A percentile compares a stretch with the other conserved stretches of the same genome.
Conservation (phyloP, 2,797 vertebrate genomes). For the Protonibea diacanthus region DNA sequence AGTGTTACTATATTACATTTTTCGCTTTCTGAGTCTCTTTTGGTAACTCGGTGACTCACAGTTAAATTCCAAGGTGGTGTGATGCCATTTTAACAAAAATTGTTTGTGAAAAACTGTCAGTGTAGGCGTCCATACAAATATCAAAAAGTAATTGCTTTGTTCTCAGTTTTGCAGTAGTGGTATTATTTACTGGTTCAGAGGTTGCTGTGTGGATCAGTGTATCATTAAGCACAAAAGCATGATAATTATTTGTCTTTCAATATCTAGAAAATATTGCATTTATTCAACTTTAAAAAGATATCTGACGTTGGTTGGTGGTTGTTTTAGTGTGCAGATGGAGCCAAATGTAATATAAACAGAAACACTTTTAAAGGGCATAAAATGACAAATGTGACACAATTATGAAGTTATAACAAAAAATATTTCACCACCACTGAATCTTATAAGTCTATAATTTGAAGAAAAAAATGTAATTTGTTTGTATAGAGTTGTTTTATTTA, state of each 20-base stretch:
- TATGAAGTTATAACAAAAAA: no score
- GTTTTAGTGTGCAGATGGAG: not conserved
- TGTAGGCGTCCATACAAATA: not conserved
- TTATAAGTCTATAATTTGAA: no score
- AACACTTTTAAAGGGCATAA: no score
- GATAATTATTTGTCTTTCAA: not conserved
- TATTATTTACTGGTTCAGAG: not conserved
- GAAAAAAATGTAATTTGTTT: no score
- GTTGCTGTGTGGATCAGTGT: not conserved
- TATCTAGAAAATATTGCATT: not conserved
- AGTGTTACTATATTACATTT: not conserved
- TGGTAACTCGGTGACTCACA: slow-evolving; percentile 24
- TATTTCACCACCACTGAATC: no score
- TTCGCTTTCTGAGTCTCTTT: not conserved
- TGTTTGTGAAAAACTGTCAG: not conserved
- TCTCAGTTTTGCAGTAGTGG: not conserved
- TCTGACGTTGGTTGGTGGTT: not conserved
- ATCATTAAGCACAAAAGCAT: not conserved
- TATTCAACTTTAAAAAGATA: not conserved
- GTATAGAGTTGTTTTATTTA: no score
- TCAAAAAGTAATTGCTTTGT: not conserved
- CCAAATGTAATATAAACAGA: not conserved
- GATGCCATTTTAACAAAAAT: not conserved
- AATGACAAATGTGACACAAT: no score
- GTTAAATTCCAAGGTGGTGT: not conserved